These are phyloP conservation scores for Manis pentadactyla DNA, from an alignment of 2,797 vertebrate species.

Conservation along the genomic window DNA sequence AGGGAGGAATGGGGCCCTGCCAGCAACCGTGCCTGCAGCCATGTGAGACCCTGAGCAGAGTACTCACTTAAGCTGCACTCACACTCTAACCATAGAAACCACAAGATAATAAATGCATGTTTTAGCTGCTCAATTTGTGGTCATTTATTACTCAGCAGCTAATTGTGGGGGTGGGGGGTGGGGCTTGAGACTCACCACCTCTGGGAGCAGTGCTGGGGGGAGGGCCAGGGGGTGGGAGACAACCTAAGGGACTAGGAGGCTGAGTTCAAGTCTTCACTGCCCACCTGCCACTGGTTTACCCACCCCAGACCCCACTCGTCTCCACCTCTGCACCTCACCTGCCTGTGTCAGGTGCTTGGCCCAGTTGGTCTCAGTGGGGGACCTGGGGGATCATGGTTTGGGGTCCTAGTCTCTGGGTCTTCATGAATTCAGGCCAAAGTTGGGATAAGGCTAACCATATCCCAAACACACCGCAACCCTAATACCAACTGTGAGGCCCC, in stretches of 20 bases:
- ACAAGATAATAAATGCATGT: not conserved
- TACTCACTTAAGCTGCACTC: not conserved
- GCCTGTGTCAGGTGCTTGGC: not conserved
- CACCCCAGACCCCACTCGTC: not conserved
- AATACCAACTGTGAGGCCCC: constrained; percentile 39
- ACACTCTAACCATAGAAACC: not conserved
- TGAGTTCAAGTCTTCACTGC: not conserved
- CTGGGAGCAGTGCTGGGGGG: accelerated
- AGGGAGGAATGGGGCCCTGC: not conserved
- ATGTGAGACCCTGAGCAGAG: not conserved
- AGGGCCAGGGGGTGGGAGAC: not conserved
- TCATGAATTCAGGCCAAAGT: constrained; percentile 24
- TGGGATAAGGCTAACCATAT: not conserved
- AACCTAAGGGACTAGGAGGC: not conserved
- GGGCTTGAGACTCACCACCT: not conserved
- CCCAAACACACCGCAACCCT: not conserved
- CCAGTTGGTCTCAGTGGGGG: not conserved
- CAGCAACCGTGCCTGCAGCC: not conserved
- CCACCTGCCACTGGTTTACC: not conserved
- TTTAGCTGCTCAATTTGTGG: not conserved
- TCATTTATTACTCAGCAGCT: not conserved
- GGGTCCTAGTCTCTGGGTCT: not conserved
- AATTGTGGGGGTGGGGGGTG: too few relatives aligned
- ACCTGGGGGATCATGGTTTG: not conserved
- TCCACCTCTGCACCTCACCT: not conserved